These are phyloP conservation scores for Notarius lentiginosus DNA, from an alignment of 2,113 vertebrate genomes.

Conservation along the genomic window DNA sequence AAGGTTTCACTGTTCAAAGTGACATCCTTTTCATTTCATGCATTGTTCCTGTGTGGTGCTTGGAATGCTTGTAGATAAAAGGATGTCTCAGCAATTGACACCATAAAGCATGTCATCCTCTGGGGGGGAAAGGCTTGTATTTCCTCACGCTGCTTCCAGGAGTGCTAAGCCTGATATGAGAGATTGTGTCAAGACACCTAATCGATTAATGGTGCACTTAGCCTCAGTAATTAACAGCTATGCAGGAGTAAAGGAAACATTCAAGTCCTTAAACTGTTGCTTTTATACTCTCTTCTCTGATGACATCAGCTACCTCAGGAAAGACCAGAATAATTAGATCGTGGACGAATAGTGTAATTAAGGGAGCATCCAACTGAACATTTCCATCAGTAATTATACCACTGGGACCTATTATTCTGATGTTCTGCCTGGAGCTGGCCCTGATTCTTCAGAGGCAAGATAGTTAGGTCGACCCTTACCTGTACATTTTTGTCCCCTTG, in stretches of 20 bases:
- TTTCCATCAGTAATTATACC: background rate
- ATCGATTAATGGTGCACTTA: conserved; percentile 79
- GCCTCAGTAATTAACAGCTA: conserved; percentile 73
- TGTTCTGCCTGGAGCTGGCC: background rate
- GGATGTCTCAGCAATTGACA: conserved; percentile 10
- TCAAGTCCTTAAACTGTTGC: conserved; percentile 55
- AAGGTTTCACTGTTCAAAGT: background rate
- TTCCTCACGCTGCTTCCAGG: conserved; percentile 58
- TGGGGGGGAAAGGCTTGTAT: conserved; percentile 59
- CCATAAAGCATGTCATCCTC: background rate
- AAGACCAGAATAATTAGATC: conserved; percentile 43
- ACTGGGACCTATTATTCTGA: background rate
- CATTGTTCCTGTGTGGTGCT: background rate
- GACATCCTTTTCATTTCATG: background rate
- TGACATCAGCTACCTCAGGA: conserved; percentile 61
- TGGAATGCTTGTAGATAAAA: conserved; percentile 1
- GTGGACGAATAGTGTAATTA: conserved; percentile 23
- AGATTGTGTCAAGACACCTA: conserved; percentile 68
- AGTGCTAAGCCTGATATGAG: conserved; percentile 66
- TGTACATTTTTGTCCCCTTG: background rate
- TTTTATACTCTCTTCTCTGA: conserved; percentile 39
- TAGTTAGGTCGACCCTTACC: background rate
- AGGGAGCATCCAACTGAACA: background rate
- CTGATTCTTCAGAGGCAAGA: background rate
- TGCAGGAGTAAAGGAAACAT: conserved; percentile 63